Evolutionary conservation across 2,888 invertebrate species (phyloP).

Genomic region (Linnaemya tessellans): DNA sequence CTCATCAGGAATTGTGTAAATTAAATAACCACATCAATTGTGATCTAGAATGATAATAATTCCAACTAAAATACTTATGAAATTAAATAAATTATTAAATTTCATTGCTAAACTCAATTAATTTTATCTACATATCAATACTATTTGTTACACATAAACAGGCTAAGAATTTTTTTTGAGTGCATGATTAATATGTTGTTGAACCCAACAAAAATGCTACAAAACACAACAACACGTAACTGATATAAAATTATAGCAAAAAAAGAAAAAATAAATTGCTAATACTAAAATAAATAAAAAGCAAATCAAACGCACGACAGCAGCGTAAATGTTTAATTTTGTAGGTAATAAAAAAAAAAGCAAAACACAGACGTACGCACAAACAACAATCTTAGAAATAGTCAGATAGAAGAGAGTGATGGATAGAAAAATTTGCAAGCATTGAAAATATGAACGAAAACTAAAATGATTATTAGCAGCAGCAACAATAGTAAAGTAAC

Average conservation of each 20-base stretch:
- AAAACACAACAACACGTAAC: slow-evolving; percentile 20
- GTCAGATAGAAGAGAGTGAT: background rate
- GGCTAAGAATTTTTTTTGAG: slow-evolving; percentile 42
- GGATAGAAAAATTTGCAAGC: slow-evolving; percentile 53
- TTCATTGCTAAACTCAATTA: slow-evolving; percentile 6
- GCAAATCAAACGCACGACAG: slow-evolving; percentile 60
- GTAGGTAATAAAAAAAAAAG: slow-evolving; percentile 47
- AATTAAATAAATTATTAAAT: background rate
- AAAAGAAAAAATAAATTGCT: slow-evolving; percentile 51
- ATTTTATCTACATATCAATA: background rate
- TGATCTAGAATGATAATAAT: background rate
- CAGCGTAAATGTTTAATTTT: slow-evolving; percentile 67
- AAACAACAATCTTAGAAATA: slow-evolving; percentile 17
- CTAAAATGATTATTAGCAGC: slow-evolving; percentile 27
- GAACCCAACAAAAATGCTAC: slow-evolving; percentile 48
- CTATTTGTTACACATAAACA: slow-evolving; percentile 17
- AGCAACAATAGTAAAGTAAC: slow-evolving; percentile 36
- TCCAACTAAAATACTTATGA: background rate
- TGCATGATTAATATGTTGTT: slow-evolving; percentile 60
- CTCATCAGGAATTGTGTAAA: too few relatives aligned
- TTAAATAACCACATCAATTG: too few relatives aligned
- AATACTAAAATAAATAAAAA: slow-evolving; percentile 61
- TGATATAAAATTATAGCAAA: slow-evolving; percentile 49
- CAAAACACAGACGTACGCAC: background rate
- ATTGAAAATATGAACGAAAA: slow-evolving; percentile 35